phyloP scores from a whole-genome alignment of 2,113 vertebrate species.

The Xerus inauris region DNA sequence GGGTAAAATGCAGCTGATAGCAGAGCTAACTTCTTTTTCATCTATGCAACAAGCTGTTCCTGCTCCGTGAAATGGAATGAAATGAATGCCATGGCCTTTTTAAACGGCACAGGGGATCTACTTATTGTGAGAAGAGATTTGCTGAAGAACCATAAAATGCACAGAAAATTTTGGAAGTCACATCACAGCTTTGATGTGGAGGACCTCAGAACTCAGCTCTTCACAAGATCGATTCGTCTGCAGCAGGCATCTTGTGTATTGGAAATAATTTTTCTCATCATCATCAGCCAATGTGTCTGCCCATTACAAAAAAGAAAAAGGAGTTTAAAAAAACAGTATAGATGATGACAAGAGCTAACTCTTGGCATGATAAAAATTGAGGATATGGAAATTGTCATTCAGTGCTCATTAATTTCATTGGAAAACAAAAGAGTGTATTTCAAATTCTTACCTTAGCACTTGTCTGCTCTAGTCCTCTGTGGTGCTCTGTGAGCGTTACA shows the following conservation, averaged over 20 bases:
- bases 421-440: constrained; percentile 41
- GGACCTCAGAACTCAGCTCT: constrained; percentile 43
- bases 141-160: constrained; percentile 68
- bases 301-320: constrained; percentile 35
- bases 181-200: constrained; percentile 68
- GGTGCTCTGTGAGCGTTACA: background rate
- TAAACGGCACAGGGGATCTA: constrained; percentile 65
- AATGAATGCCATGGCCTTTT: constrained; percentile 80
- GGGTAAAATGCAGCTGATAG: constrained; percentile 37
- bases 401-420: background rate
- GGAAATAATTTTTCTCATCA: constrained; percentile 18
- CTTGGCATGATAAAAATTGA: constrained; percentile 33
- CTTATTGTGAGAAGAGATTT: constrained; percentile 75
- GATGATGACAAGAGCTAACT: background rate
- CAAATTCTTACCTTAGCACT: background rate
- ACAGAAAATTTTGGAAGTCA: constrained; percentile 76
- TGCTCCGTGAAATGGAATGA: constrained; percentile 81
- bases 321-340: background rate
- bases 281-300: background rate
- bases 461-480: background rate
- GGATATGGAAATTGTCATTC: background rate
- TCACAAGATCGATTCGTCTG: background rate
- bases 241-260: background rate
- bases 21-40: constrained; percentile 72
- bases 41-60: constrained; percentile 77